phyloP scores from a whole-genome alignment of 1,140 invertebrate genomes.

The Frieseomelitta varia region DNA sequence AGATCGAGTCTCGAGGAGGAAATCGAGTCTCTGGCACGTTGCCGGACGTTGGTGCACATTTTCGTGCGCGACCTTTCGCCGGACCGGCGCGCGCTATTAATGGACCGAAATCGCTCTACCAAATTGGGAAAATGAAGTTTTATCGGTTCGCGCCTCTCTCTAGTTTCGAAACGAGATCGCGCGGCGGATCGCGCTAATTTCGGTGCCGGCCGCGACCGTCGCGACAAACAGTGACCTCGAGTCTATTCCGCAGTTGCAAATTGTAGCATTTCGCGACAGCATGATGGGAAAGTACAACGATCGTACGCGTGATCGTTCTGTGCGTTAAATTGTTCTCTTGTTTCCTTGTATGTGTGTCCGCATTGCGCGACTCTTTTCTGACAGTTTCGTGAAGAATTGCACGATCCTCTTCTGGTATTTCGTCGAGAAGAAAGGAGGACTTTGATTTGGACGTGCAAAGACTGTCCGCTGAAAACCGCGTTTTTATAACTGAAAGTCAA shows the following conservation, averaged over 20 bases:
- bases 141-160: not conserved
- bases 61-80: conserved; percentile 39
- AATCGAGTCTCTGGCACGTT: conserved; percentile 15
- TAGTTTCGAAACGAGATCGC: conserved; percentile 9
- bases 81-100: conserved; percentile 25
- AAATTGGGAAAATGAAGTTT: conserved; percentile 38
- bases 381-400: too few relatives aligned
- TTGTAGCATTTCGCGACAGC: not conserved
- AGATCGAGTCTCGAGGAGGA: not conserved
- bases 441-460: too few relatives aligned
- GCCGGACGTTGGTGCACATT: conserved; percentile 29
- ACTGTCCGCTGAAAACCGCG: too few relatives aligned
- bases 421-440: too few relatives aligned
- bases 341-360: too few relatives aligned
- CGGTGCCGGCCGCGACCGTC: not conserved
- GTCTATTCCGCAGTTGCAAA: not conserved
- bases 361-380: too few relatives aligned
- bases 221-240: not conserved
- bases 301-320: too few relatives aligned
- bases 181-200: not conserved
- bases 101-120: conserved; percentile 42
- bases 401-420: too few relatives aligned
- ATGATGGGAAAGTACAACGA: not conserved
- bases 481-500: too few relatives aligned
- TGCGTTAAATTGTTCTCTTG: too few relatives aligned